Evolutionary conservation across 2,888 invertebrate genomes (phyloP).

Genomic region (Melanophora roralis): DNA sequence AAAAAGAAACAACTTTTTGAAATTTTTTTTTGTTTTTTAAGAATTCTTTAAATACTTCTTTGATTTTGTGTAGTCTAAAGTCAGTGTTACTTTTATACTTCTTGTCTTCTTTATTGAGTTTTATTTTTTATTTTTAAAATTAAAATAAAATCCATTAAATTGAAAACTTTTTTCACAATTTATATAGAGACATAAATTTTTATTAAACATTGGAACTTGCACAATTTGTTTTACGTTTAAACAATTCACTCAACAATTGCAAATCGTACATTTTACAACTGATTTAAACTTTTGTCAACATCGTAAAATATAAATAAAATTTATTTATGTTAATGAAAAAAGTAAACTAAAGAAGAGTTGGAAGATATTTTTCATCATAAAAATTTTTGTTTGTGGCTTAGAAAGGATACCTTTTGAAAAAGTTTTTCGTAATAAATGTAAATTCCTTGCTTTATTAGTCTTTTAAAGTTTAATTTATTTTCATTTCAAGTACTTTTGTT

Average conservation of each 20-base stretch:
- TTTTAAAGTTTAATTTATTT: not conserved
- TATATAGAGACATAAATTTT: constrained; percentile 3
- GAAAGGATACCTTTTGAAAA: not conserved
- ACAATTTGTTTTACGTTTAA: constrained; percentile 2
- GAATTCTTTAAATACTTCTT: not conserved
- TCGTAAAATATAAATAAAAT: not conserved
- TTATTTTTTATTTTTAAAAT: not conserved
- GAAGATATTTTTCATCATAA: not conserved
- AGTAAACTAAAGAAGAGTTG: not conserved
- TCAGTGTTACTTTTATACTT: no score
- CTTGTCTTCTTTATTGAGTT: no score
- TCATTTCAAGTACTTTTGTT: not conserved
- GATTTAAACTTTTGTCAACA: constrained; percentile 27
- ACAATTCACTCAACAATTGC: constrained; percentile 15
- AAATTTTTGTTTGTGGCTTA: not conserved
- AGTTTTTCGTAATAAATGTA: not conserved
- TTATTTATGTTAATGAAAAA: not conserved
- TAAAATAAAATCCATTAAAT: constrained; percentile 1
- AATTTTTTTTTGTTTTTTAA: not conserved
- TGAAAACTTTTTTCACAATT: not conserved
- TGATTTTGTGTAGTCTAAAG: not conserved
- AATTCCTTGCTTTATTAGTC: not conserved
- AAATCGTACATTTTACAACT: not conserved
- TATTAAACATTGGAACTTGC: not conserved
- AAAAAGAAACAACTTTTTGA: not conserved